Evolutionary conservation across 2,797 vertebrate species (phyloP).

Genomic region (Anas bernieri): DNA sequence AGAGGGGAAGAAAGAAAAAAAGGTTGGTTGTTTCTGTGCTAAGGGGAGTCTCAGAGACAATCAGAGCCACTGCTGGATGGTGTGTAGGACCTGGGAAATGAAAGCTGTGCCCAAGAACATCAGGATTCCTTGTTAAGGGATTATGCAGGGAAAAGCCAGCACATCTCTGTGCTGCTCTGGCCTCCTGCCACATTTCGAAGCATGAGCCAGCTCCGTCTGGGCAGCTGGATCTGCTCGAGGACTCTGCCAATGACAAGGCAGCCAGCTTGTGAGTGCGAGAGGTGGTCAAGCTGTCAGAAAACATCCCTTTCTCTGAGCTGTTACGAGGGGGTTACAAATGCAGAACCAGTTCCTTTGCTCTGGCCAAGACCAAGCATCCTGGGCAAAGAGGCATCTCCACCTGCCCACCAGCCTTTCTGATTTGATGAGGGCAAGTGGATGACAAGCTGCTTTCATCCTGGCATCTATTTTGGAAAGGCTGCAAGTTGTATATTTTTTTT

Average conservation of each 20-base stretch:
- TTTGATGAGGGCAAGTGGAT: not conserved
- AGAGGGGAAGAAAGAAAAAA: not conserved
- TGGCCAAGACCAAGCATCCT: not conserved
- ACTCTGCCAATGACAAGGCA: conserved; percentile 41
- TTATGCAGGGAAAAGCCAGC: conserved; percentile 20
- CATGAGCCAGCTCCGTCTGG: conserved; percentile 31
- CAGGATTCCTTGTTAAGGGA: conserved; percentile 48
- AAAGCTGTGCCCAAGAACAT: conserved; percentile 49
- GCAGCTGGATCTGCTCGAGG: conserved; percentile 56
- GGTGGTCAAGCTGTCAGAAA: conserved; percentile 36
- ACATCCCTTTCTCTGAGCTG: not conserved
- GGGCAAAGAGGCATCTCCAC: not conserved
- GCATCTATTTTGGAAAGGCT: not conserved
- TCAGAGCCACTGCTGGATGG: not conserved
- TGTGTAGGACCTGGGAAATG: not conserved
- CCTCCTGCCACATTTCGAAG: conserved; percentile 8
- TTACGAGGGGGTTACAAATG: not conserved
- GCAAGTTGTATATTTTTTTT: not conserved
- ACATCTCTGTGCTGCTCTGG: conserved; percentile 42
- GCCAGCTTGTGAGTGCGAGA: conserved; percentile 38
- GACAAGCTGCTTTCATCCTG: not conserved
- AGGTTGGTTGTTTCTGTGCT: not conserved
- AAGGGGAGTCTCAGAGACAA: not conserved
- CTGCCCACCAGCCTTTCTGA: not conserved
- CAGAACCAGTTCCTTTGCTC: not conserved